Percentiles rank a stretch among this genome's conserved stretches.
phyloP scores from a whole-genome alignment of 2,888 invertebrate genomes.

The Dysmachus trigonus region DNA sequence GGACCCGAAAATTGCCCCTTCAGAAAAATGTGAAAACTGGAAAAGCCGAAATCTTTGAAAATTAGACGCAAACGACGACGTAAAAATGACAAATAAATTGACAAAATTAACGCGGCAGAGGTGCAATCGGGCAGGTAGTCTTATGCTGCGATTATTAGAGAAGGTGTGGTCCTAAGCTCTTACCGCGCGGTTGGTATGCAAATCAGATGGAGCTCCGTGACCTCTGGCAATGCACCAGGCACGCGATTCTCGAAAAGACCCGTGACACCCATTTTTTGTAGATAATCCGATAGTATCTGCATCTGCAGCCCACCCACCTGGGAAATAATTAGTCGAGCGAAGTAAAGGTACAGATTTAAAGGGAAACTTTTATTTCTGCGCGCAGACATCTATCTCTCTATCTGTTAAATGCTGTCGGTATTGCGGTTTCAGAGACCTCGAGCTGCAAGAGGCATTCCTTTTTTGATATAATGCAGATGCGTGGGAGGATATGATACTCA shows the following conservation, averaged over 20 bases:
- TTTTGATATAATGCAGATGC: neutral
- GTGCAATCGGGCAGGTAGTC: neutral
- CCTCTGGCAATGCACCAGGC: conserved; percentile 6
- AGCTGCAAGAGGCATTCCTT: neutral
- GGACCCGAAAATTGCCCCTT: neutral
- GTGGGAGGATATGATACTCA: neutral
- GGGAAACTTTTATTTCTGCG: neutral
- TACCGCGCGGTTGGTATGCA: neutral
- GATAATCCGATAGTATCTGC: conserved; percentile 13
- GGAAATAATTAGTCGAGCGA: conserved; percentile 23
- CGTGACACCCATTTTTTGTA: conserved; percentile 23
- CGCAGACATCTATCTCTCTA: neutral
- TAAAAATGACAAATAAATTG: conserved; percentile 23
- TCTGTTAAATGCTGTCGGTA: neutral
- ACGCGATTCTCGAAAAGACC: conserved; percentile 4
- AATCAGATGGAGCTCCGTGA: neutral
- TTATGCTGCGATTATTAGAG: conserved; percentile 9
- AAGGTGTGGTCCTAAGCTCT: conserved; percentile 19
- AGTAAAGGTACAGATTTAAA: conserved; percentile 21
- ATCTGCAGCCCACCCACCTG: conserved; percentile 9
- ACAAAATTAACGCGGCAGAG: neutral
- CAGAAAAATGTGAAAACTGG: conserved; percentile 7
- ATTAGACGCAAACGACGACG: neutral
- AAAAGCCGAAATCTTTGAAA: neutral
- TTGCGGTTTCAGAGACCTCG: neutral